Evolutionary conservation across 2,797 vertebrate genomes (phyloP).

Genomic region (Vespertilio murinus): DNA sequence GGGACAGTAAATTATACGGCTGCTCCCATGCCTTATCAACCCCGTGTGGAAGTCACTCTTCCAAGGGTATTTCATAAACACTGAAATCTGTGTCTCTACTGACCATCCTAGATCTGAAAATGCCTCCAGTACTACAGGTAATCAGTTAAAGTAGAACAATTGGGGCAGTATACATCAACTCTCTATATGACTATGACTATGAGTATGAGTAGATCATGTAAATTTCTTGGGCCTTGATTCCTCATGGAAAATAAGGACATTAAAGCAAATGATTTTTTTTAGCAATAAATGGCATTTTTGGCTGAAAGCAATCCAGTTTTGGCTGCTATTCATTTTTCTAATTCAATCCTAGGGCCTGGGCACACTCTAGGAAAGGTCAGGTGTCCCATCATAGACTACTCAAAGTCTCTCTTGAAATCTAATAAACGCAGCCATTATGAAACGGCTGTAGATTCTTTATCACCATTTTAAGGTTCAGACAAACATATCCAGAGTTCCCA

Average conservation of each 20-base stretch:
- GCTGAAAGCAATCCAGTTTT: neutral
- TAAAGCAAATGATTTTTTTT: neutral
- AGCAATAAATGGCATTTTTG: neutral
- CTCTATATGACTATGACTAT: neutral
- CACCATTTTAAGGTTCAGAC: neutral
- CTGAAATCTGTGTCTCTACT: neutral
- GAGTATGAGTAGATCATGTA: neutral
- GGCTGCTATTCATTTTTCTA: neutral
- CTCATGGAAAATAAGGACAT: neutral
- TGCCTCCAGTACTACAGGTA: neutral
- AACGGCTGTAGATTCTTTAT: neutral
- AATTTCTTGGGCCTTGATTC: neutral
- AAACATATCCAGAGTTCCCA: neutral
- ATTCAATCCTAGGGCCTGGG: neutral
- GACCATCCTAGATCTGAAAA: conserved; percentile 11
- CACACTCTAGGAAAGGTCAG: neutral
- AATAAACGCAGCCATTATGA: neutral
- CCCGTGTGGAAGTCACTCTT: neutral
- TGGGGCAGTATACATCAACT: neutral
- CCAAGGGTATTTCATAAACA: neutral
- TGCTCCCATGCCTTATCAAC: neutral
- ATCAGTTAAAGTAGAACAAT: neutral
- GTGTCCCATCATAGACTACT: neutral
- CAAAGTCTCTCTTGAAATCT: neutral
- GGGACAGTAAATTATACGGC: neutral